Base-by-base conservation (phyloP, 2,797 vertebrate genomes). In the Somateria mollissima region DNA sequence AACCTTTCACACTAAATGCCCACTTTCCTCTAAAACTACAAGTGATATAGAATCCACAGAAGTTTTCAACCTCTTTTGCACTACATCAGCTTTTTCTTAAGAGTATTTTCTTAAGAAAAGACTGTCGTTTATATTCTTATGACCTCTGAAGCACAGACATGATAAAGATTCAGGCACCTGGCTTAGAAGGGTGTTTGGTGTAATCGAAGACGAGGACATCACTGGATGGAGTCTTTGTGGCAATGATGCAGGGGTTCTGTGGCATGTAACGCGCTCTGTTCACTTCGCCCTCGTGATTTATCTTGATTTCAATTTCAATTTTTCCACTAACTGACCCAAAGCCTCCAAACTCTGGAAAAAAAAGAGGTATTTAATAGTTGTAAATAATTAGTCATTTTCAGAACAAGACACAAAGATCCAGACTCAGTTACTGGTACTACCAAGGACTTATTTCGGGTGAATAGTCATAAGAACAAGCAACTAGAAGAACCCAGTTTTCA, bases 251-350 rank as follows among this genome's bases (percentile, higher is more conserved):
- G 10, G 99, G 99, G 95, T 99, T 99, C 98, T 99, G 99, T 12
- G 99, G 99, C 99, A 99, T 99, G 96, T 99, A 99, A 36, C 99
- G 99, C 0, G 99, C 99, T 96, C 99, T 97, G 97, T 99, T 99
- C 92, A 99, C 99, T 96, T 99, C 99, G 81, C 99, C 99, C 97
- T 99, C 99, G 2, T 99, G 99, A 96, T 99, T 99, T 77, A 99
- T 99, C 97, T 99, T 99, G 95, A 99, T 99, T 95, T 99, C 99
- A 79, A 99, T 99, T 90, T 99, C 99, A 82, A 99, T 99, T 95
- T 99, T 99, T 6, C 99, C 99, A 95, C 99, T 99, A 9, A 99
- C 99, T 17, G 99, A 99, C 25, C 99, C 99, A 97, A 99, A 99
- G 66, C 99, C 99, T 96, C 99, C 99, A 97, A 99, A 99, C 90